Evolutionary conservation across 2,113 vertebrate genomes (phyloP), one percentile per base, ranked within the genome.

Genomic region (Podilymbus podiceps): DNA sequence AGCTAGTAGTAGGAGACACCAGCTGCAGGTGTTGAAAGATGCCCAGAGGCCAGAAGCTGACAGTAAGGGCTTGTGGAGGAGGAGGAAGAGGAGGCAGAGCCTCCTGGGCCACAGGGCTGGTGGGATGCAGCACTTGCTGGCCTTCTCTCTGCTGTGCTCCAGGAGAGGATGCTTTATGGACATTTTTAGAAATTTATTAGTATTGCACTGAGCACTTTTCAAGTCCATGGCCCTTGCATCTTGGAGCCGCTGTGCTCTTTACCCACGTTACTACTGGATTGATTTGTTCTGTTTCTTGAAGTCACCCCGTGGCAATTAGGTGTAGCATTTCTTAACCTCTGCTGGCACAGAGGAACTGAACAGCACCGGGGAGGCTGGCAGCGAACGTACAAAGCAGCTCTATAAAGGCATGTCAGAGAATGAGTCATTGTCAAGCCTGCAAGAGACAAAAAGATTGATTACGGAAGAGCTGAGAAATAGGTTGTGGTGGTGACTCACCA

Each of bases 391-490:
- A 63, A 20, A 59, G 69, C 69, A 64, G 83, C 80, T 97, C 94
- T 95, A 95, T 91, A 98, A 98, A 89, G 89, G 69, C n/a, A 27
- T 8, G 69, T 93, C 96, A 96, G 92, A 92, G 89, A 94, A 92
- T 98, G 98, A 98, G 68, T 98, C 98, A 98, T 16, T 71, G 91
- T 93, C 22, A 5, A 62, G 95, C 86, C 88, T 96, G 50, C 79
- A 89, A 96, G 87, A 95, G 90, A 97, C 92, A 91, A 95, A 95
- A 95, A 97, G 91, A 92, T 95, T 90, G 98, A 97, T 97, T 97
- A 96, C 28, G 42, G 94, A 93, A 89, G 92, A 97, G 89, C 98
- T 97, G 87, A 97, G 97, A 95, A 98, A 92, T 97, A 96, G 74
- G 74, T 93, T 89, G 44, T 86, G 24, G 10, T 7, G 75, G 33